These are phyloP conservation scores for Busseola fusca DNA, from an alignment of 2,888 invertebrate species.

Conservation along the genomic window DNA sequence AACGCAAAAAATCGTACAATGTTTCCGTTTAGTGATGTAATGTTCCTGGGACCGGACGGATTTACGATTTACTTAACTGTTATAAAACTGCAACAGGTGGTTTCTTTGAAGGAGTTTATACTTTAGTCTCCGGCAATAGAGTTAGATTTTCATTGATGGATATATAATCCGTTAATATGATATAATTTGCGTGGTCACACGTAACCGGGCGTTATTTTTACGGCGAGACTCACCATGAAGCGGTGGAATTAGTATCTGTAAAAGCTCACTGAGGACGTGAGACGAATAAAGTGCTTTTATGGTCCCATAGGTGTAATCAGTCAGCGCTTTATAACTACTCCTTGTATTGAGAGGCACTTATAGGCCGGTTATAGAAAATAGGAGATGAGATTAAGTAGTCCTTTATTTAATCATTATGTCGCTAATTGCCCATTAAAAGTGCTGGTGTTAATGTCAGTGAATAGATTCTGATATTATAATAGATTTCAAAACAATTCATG, in stretches of 20 bases:
- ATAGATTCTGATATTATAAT: slow-evolving; percentile 36
- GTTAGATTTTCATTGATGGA: slow-evolving; percentile 54
- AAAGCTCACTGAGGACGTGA: slow-evolving; percentile 50
- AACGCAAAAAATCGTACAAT: slow-evolving; percentile 62
- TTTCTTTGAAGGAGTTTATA: slow-evolving; percentile 38
- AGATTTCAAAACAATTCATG: slow-evolving; percentile 27
- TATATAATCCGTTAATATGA: slow-evolving; percentile 69
- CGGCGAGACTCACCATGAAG: slow-evolving; percentile 68
- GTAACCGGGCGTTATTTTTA: slow-evolving; percentile 69
- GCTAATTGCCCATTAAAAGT: slow-evolving; percentile 25
- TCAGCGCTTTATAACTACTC: slow-evolving; percentile 39
- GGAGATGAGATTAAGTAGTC: slow-evolving; percentile 13
- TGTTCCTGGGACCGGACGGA: slow-evolving; percentile 68
- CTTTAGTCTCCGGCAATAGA: slow-evolving; percentile 48
- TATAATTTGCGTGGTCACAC: slow-evolving; percentile 80
- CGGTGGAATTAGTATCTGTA: slow-evolving; percentile 65
- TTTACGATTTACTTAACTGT: slow-evolving; percentile 79
- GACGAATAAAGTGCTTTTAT: slow-evolving; percentile 58
- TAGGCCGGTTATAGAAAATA: slow-evolving; percentile 12
- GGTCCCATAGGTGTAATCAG: slow-evolving; percentile 41
- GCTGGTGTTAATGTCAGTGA: slow-evolving; percentile 9
- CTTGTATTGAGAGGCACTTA: slow-evolving; percentile 22
- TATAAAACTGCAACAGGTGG: slow-evolving; percentile 68
- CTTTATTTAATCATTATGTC: slow-evolving; percentile 22
- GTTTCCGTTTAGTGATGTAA: slow-evolving; percentile 74